Conservation (phyloP, 2,888 invertebrate species). For the Papilio protenor region DNA sequence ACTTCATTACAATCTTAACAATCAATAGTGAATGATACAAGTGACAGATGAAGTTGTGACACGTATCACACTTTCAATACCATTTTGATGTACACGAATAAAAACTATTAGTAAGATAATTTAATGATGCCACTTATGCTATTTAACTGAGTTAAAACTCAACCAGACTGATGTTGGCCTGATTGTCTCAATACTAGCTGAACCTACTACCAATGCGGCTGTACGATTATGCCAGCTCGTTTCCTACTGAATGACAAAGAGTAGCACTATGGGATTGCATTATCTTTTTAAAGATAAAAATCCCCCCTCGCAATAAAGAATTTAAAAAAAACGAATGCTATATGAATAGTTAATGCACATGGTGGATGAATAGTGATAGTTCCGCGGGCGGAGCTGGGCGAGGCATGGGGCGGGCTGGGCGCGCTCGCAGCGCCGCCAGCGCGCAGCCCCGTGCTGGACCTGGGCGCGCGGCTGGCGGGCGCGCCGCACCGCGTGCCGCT, state of each 20-base stretch:
- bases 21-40: not conserved
- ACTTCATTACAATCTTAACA: not conserved
- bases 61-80: not conserved
- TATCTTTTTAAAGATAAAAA: too few species aligned
- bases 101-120: not conserved
- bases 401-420: not conserved
- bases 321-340: too few species aligned
- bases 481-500: conserved; percentile 61
- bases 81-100: not conserved
- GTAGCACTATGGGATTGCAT: too few species aligned
- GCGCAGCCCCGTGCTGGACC: conserved; percentile 61
- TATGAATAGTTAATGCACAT: not conserved
- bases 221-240: too few species aligned
- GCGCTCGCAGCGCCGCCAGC: not conserved
- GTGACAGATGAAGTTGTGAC: not conserved
- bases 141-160: not conserved
- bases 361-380: conserved; percentile 19
- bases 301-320: too few species aligned
- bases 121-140: not conserved
- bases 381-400: not conserved
- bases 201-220: too few species aligned
- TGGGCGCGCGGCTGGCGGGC: conserved; percentile 70
- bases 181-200: too few species aligned
- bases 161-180: too few species aligned
- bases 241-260: too few species aligned